Conservation (phyloP, 1,140 invertebrate species). For the Sminthurinus signatus region DNA sequence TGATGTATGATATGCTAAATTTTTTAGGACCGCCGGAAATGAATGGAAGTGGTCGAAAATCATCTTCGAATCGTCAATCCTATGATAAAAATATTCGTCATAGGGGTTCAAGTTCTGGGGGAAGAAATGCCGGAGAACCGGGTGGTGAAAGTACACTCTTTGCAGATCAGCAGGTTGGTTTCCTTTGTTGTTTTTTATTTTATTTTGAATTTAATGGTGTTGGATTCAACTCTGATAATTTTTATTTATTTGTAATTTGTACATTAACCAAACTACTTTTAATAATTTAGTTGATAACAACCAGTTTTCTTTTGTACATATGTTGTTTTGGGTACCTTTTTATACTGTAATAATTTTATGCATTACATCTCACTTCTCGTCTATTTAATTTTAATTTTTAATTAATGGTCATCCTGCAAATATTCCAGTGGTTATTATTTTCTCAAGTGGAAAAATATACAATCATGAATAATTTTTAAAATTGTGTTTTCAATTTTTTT, state of each 20-base stretch:
- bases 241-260: neutral
- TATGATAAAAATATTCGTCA: neutral
- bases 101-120: neutral
- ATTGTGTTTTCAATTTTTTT: neutral
- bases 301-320: no score
- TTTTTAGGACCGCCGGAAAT: neutral
- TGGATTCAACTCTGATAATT: neutral
- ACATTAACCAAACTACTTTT: neutral
- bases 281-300: no score
- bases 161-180: constrained; percentile 30
- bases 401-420: no score
- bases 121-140: neutral
- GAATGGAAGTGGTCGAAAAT: neutral
- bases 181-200: neutral
- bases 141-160: constrained; percentile 18
- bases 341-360: no score
- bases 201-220: no score
- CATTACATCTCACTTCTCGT: no score
- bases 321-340: no score
- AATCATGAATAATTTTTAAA: neutral
- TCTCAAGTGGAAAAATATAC: no score
- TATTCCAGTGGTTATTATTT: no score
- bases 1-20: neutral
- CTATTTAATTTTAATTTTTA: no score
- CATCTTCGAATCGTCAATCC: constrained; percentile 6